These are phyloP conservation scores for Scaptomyza caliginosa DNA, from an alignment of 2,888 invertebrate genomes.

Conservation along the genomic window DNA sequence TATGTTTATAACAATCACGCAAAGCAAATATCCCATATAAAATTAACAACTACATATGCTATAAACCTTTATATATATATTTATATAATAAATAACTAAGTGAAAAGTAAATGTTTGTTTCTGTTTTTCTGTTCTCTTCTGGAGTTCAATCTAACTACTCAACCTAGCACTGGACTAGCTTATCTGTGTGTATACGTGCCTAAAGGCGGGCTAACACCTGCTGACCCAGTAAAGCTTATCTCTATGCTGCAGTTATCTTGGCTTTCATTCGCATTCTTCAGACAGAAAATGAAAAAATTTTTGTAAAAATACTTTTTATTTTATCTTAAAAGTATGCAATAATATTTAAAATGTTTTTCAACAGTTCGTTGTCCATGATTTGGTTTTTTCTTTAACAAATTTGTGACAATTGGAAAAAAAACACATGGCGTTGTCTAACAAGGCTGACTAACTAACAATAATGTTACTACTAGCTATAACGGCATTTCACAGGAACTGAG, in stretches of 20 bases:
- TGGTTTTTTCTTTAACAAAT: not conserved
- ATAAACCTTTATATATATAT: slow-evolving; percentile 24
- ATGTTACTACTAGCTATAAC: slow-evolving; percentile 7
- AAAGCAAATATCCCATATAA: slow-evolving; percentile 53
- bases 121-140: not conserved
- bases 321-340: not conserved
- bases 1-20: slow-evolving; percentile 35
- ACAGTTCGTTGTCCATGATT: not conserved
- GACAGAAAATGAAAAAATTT: not conserved
- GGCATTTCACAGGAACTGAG: slow-evolving; percentile 31
- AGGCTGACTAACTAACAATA: slow-evolving; percentile 13
- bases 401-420: not conserved
- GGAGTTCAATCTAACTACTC: no score
- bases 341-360: not conserved
- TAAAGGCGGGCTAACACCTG: not conserved
- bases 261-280: no score
- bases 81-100: slow-evolving; percentile 55
- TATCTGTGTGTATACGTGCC: no score
- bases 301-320: not conserved
- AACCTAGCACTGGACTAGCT: no score
- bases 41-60: slow-evolving; percentile 24
- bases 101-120: slow-evolving; percentile 12
- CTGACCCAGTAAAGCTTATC: not conserved
- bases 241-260: not conserved
- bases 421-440: slow-evolving; percentile 7